Conservation (phyloP, 2,113 vertebrate genomes). For the Monopterus albus region DNA sequence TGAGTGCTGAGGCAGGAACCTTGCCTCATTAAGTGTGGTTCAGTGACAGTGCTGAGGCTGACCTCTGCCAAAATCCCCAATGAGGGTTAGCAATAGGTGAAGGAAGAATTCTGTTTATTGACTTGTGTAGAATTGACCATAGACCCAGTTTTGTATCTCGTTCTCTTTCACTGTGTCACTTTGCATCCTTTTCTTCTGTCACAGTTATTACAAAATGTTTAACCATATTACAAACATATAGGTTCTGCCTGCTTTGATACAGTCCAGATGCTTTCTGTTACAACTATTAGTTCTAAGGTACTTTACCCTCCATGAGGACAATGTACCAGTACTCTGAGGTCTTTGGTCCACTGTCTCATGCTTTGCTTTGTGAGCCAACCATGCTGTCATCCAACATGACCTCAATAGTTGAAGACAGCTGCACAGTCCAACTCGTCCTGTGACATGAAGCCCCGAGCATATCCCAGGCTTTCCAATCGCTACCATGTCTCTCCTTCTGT, state of each 20-base stretch:
- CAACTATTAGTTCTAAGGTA: background rate
- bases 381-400: conserved; percentile 62
- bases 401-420: conserved; percentile 77
- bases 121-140: conserved; percentile 11
- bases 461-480: conserved; percentile 70
- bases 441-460: conserved; percentile 72
- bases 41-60: conserved; percentile 47
- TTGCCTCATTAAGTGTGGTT: conserved; percentile 49
- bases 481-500: conserved; percentile 64
- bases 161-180: too few relatives aligned
- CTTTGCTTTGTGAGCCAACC: conserved; percentile 52
- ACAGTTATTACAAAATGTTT: background rate
- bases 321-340: conserved; percentile 28
- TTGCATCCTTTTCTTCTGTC: background rate
- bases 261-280: background rate
- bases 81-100: conserved; percentile 52
- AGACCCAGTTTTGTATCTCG: background rate
- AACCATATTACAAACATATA: background rate
- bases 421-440: conserved; percentile 61
- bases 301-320: conserved; percentile 3
- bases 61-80: conserved; percentile 56
- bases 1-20: conserved; percentile 29
- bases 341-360: conserved; percentile 55
- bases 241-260: background rate
- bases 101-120: conserved; percentile 27